Base-by-base conservation (phyloP, 2,113 vertebrate species). In the Pleuronectes platessa region DNA sequence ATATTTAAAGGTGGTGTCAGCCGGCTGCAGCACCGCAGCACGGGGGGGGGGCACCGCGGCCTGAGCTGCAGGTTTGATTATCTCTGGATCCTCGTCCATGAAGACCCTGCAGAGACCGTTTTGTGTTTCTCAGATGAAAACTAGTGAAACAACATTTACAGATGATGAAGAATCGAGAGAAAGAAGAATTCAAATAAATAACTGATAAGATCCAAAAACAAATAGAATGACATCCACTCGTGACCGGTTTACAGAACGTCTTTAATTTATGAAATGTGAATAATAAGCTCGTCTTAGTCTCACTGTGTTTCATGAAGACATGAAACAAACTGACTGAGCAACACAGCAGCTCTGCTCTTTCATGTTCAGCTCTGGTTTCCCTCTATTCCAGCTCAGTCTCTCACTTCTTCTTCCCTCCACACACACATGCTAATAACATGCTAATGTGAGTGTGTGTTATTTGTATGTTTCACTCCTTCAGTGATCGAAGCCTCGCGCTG, bases 1-100 rank as follows among this genome's bases (percentile, higher is more conserved):
- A 88, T 86, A 84, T 90, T 90, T 90, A 74, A 90, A 55, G 8
- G 83, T 72, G 75, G 60, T 58, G 26, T 71, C 78, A 61, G 76
- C 63, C 35, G 20, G 61, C 23, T 69, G 49, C 47, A 17, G n/a
- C 75, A 62, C 0, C 14, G 45, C 49, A 6, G 8, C 12, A 9
- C 1, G 21, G 23, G 55, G 1, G 53, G 35, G 69, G 66, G 55
- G 75, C 68, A 60, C 0, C 4, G 72, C 54, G 81, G 74, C 47
- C 17, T 27, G 24, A 49, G 47, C 14, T 12, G 45, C 47, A 42
- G 40, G 10, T 42, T 13, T 37, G 1, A 37, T 37, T 0, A 9
- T 37, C 35, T 37, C 8, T 10, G 35, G 7, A 37, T 35, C 6
- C 1, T 6, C 31, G 7, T 35, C 37, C 37, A 40, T 42, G 40